Conservation (phyloP, 2,888 invertebrate genomes). For the Mamestra brassicae region DNA sequence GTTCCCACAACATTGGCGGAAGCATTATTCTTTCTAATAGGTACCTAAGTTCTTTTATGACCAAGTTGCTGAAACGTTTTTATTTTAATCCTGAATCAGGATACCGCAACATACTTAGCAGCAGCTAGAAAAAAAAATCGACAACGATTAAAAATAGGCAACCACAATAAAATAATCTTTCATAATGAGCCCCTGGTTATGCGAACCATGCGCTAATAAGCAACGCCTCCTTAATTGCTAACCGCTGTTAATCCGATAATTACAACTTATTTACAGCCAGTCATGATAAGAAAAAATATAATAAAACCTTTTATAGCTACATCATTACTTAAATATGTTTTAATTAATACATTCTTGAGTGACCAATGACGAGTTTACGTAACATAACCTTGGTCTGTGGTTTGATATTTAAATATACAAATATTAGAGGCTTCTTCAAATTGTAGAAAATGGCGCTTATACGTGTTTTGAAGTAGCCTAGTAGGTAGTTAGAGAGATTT, state of each 20-base stretch:
- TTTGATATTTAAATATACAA: constrained; percentile 55
- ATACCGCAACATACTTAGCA: background rate
- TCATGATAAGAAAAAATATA: constrained; percentile 14
- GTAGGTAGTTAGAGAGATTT: background rate
- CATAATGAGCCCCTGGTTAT: constrained; percentile 24
- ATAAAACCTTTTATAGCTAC: constrained; percentile 29
- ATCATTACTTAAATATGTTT: constrained; percentile 55
- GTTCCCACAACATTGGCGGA: background rate
- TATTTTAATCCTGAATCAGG: constrained; percentile 2
- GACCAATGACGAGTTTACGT: constrained; percentile 61
- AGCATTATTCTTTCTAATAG: background rate
- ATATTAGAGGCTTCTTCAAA: constrained; percentile 35
- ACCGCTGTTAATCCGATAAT: constrained; percentile 49
- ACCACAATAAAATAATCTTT: constrained; percentile 3
- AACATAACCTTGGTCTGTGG: constrained; percentile 60
- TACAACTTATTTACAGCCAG: constrained; percentile 36
- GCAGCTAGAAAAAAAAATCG: background rate
- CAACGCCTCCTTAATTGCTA: constrained; percentile 28
- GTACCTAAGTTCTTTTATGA: too few species aligned
- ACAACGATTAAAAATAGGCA: background rate
- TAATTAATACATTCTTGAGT: constrained; percentile 61
- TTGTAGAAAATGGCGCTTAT: constrained; percentile 12
- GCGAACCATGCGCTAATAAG: constrained; percentile 23
- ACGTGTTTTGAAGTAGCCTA: background rate
- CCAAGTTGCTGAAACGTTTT: background rate